phyloP scores from a whole-genome alignment of 2,888 invertebrate species.

The Heliconius aoede region DNA sequence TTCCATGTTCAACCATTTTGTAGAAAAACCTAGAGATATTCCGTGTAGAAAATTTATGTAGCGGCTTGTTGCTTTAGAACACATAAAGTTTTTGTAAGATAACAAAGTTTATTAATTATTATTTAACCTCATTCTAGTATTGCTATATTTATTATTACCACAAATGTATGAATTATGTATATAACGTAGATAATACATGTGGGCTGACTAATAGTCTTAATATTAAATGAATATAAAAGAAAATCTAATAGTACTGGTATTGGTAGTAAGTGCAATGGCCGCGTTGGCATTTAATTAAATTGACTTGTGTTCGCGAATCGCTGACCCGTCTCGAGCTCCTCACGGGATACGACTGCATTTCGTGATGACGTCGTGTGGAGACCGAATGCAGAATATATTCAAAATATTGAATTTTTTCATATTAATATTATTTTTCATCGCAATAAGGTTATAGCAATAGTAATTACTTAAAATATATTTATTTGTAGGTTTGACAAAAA shows the following conservation, averaged over 20 bases:
- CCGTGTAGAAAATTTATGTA: not conserved
- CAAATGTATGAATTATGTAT: too few species aligned
- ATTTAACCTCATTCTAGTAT: not conserved
- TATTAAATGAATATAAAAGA: constrained; percentile 6
- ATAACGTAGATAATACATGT: too few species aligned
- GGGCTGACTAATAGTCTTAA: not conserved
- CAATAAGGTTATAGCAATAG: not conserved
- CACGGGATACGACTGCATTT: constrained; percentile 52
- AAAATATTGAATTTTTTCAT: constrained; percentile 26
- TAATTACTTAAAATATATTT: not conserved
- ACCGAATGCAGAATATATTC: not conserved
- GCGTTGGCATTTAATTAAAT: constrained; percentile 77
- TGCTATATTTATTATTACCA: not conserved
- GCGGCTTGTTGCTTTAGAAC: not conserved
- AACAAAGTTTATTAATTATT: not conserved
- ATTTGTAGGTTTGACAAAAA: not conserved
- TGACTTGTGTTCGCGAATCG: constrained; percentile 64
- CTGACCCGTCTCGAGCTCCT: constrained; percentile 58
- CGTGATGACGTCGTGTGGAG: constrained; percentile 45
- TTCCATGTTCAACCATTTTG: constrained; percentile 1
- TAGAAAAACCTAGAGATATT: not conserved
- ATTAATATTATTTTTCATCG: not conserved
- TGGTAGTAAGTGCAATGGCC: constrained; percentile 63
- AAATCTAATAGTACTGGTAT: constrained; percentile 27
- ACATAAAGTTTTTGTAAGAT: not conserved